Percentiles rank a stretch among this genome's conserved stretches.
These are phyloP conservation scores for Atta cephalotes DNA, from an alignment of 1,140 invertebrate genomes.

Conservation along the genomic window DNA sequence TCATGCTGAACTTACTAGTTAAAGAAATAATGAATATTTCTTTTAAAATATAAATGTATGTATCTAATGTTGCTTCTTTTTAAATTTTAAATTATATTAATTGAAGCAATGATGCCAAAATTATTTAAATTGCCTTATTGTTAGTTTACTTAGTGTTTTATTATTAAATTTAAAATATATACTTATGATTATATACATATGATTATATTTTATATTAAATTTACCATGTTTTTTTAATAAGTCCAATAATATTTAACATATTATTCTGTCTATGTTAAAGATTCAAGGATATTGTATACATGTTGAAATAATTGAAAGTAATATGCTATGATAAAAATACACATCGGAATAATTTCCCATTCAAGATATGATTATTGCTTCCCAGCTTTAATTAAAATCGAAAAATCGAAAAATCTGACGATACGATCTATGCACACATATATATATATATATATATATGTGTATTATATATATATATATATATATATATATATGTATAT, in stretches of 20 bases:
- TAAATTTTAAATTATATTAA: constrained; percentile 2
- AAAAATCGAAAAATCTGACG: not conserved
- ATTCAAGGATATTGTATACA: not conserved
- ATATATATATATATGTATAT: too few relatives aligned
- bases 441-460: too few relatives aligned
- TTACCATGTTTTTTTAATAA: constrained; percentile 12
- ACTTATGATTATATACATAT: not conserved
- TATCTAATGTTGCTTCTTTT: not conserved
- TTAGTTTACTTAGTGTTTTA: not conserved
- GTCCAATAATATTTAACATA: not conserved
- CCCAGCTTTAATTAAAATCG: constrained; percentile 17
- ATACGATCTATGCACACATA: too few relatives aligned
- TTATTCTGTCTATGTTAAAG: not conserved
- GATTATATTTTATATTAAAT: not conserved
- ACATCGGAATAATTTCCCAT: not conserved
- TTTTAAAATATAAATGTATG: not conserved
- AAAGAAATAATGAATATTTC: not conserved
- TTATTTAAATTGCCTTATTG: not conserved
- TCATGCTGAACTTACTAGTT: not conserved
- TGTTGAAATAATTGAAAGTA: not conserved
- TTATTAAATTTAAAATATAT: not conserved
- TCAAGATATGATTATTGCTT: not conserved
- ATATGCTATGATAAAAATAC: not conserved
- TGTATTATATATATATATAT: too few relatives aligned
- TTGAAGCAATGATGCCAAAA: not conserved